These are phyloP conservation scores for Nerophis lumbriciformis DNA, from an alignment of 2,113 vertebrate genomes.

Conservation along the genomic window DNA sequence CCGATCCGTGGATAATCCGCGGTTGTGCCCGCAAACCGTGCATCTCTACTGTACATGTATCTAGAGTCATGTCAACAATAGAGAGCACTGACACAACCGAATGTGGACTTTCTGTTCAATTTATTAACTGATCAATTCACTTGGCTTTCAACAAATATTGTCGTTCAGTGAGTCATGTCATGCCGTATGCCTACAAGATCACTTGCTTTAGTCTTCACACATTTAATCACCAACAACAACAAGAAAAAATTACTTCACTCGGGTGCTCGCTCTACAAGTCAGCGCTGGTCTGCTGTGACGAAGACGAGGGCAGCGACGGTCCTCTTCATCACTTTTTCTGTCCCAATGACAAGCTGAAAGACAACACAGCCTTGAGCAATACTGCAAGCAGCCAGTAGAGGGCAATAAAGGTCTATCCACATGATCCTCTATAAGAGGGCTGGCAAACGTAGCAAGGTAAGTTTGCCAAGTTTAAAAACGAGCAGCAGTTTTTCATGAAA, in stretches of 20 bases:
- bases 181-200: neutral
- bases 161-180: neutral
- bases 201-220: no score
- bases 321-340: conserved; percentile 33
- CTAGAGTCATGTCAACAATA: no score
- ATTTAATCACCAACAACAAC: neutral
- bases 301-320: neutral
- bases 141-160: neutral
- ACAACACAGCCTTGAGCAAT: conserved; percentile 7
- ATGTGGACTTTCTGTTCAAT: neutral
- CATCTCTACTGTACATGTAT: no score
- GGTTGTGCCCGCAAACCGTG: no score
- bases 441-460: no score
- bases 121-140: neutral
- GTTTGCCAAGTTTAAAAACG: no score
- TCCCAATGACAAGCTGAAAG: conserved; percentile 29
- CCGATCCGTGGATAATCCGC: no score
- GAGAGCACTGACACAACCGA: neutral
- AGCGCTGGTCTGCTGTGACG: neutral
- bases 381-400: neutral
- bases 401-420: neutral
- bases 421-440: neutral
- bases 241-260: neutral
- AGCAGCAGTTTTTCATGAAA: no score
- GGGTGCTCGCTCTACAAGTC: neutral